Conservation (phyloP, 2,888 invertebrate genomes). For the Euproctis similis region DNA sequence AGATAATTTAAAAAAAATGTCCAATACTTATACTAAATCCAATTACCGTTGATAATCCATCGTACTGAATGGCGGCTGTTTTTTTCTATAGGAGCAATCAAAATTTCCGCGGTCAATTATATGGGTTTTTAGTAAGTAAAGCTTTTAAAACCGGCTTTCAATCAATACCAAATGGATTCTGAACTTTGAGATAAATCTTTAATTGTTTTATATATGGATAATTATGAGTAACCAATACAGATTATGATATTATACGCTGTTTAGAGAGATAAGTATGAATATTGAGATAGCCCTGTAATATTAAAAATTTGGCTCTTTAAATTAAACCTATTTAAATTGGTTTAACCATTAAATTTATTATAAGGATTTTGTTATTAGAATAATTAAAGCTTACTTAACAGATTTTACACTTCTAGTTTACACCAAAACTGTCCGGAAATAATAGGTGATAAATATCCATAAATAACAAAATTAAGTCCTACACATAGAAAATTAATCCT, state of each 20-base stretch:
- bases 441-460: no score
- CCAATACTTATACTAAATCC: slow-evolving; percentile 23
- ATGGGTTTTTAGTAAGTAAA: slow-evolving; percentile 26
- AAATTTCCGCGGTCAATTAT: slow-evolving; percentile 23
- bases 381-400: no score
- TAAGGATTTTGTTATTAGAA: no score
- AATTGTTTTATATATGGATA: slow-evolving; percentile 25
- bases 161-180: slow-evolving; percentile 18
- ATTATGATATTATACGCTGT: slow-evolving; percentile 18
- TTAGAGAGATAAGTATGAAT: slow-evolving; percentile 11
- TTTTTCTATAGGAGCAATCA: slow-evolving; percentile 28
- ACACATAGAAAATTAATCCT: no score
- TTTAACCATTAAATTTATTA: no score
- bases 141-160: slow-evolving; percentile 23
- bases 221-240: slow-evolving; percentile 21
- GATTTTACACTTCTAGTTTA: no score
- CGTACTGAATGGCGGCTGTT: slow-evolving; percentile 17
- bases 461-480: no score
- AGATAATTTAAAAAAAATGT: slow-evolving; percentile 9
- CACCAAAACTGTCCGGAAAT: no score
- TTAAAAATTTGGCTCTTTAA: no score
- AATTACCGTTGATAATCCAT: slow-evolving; percentile 26
- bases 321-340: no score
- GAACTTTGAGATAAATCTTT: slow-evolving; percentile 17
- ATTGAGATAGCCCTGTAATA: no score